Evolutionary conservation across 2,888 invertebrate species (phyloP), one percentile per base, ranked within the genome.

Genomic region (Volucella bombylans): DNA sequence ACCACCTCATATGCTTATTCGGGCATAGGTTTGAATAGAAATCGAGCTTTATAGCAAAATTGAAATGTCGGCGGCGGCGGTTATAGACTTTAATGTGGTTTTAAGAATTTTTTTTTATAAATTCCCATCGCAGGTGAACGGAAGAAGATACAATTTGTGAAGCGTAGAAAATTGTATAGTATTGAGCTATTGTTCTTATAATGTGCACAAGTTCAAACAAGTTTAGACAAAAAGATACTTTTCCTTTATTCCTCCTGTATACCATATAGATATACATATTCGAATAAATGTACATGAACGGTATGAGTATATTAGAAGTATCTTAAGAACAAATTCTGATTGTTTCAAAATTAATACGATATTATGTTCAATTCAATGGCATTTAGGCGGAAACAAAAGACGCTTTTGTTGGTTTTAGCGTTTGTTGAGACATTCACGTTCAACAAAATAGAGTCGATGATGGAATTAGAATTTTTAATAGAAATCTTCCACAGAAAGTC

Each of bases 41-140:
- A 38, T 1, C 43, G 31, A 62, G 49, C 49, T 55, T 39, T 14
- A 55, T 39, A 65, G 43, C 62, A 41, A 54, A 69, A 74, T 86
- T 86, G 80, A 86, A 76, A 78, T 86, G 80, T 80, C 72, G 68
- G 69, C 77, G 65, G 82, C 72, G 68, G 69, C 77, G 65, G 82
- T 77, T 80, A 77, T 80, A 73, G 54, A 47, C 38, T 81, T 78
- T 86, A 76, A 69, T 76, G 64, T 68, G 76, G 47, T 72, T 81
- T 79, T 59, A 47, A 64, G 68, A 76, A 71, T 62, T 69, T 78
- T 50, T 57, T 31, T 31, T 31, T 31, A 6, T 31, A 73, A 82
- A 68, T 59, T 74, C 2, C 31, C 31, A 80, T 67, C 62, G 49
- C 54, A 73, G 67, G 74, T 74, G 57, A 74, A 54, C 69, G 71